Conservation (phyloP, 2,113 vertebrate species). For the Microtus montanus region DNA sequence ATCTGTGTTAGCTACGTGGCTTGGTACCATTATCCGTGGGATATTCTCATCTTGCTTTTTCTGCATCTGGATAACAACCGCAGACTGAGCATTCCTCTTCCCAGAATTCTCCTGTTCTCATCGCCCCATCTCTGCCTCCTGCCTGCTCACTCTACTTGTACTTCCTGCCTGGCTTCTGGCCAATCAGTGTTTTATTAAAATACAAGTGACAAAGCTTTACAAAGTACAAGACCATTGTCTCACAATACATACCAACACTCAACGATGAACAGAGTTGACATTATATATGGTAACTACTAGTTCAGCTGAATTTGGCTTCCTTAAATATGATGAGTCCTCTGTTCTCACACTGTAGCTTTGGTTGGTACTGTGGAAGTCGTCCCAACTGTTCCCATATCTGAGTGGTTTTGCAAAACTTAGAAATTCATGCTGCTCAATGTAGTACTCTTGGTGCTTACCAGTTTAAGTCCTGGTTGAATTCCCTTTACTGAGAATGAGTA, state of each 20-base stretch:
- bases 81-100: too few relatives aligned
- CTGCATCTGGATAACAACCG: too few relatives aligned
- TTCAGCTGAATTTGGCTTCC: neutral
- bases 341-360: neutral
- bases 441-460: neutral
- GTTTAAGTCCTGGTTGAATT: neutral
- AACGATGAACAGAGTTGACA: neutral
- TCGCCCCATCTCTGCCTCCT: too few relatives aligned
- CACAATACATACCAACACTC: neutral
- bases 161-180: too few relatives aligned
- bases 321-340: neutral
- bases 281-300: neutral
- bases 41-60: too few relatives aligned
- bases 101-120: too few relatives aligned
- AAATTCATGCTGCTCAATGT: neutral
- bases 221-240: too few relatives aligned
- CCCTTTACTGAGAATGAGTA: neutral
- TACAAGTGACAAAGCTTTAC: too few relatives aligned
- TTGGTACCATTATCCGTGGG: too few relatives aligned
- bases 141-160: too few relatives aligned
- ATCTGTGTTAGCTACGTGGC: too few relatives aligned
- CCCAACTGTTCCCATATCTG: conserved; percentile 19
- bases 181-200: too few relatives aligned
- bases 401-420: neutral
- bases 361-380: neutral